A percentile compares a stretch with the other conserved stretches of the same genome.
These are phyloP conservation scores for Neodontobutis hainanensis DNA, from an alignment of 2,113 vertebrate genomes.

Conservation along the genomic window DNA sequence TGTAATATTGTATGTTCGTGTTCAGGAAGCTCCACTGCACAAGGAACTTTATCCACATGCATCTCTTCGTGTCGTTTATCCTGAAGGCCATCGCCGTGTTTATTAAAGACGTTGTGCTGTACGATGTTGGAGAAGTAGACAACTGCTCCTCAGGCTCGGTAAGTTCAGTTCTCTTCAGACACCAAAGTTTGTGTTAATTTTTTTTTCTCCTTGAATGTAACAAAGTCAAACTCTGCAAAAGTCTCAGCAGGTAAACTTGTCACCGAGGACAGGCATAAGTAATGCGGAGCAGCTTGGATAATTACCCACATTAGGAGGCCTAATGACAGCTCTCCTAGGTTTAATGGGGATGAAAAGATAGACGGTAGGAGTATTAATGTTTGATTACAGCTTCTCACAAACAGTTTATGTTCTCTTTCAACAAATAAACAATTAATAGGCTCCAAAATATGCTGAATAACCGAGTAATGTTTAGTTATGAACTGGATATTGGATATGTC, in stretches of 20 bases:
- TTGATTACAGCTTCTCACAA: conserved; percentile 1
- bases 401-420: neutral
- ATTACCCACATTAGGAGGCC: conserved; percentile 18
- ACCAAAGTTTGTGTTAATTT: neutral
- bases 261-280: neutral
- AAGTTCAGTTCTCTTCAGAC: conserved; percentile 66
- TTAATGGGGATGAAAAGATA: conserved; percentile 4
- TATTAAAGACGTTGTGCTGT: conserved; percentile 90
- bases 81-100: conserved; percentile 91
- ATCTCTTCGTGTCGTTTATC: conserved; percentile 94
- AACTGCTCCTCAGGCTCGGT: conserved; percentile 86
- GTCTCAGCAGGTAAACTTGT: conserved; percentile 7
- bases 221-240: neutral
- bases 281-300: neutral
- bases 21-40: conserved; percentile 93
- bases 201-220: neutral
- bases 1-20: conserved; percentile 22
- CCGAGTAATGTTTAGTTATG: neutral
- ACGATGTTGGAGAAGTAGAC: conserved; percentile 82
- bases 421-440: neutral
- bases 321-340: neutral
- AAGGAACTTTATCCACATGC: conserved; percentile 94
- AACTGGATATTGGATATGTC: neutral
- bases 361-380: neutral
- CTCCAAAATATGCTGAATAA: neutral